Conservation (phyloP, 2,113 vertebrate species). For the Puntigrus tetrazona region DNA sequence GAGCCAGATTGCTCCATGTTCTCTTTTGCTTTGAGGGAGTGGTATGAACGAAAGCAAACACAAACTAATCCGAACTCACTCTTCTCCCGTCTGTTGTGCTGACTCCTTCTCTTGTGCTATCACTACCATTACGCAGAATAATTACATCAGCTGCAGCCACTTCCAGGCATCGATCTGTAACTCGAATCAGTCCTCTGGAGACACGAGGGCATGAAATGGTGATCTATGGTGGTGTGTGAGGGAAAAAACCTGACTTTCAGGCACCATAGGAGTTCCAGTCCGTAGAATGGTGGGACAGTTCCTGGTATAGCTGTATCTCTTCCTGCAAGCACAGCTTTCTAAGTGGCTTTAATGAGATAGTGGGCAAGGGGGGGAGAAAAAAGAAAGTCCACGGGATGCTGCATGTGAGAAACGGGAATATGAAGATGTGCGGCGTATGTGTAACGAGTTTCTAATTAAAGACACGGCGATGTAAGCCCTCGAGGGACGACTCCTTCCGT, state of each 20-base stretch:
- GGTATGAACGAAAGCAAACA: constrained; percentile 53
- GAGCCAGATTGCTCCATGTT: constrained; percentile 45
- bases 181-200: constrained; percentile 56
- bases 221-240: constrained; percentile 55
- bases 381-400: constrained; percentile 34
- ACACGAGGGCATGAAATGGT: constrained; percentile 57
- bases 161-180: constrained; percentile 60
- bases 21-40: constrained; percentile 61
- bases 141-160: constrained; percentile 56
- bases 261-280: constrained; percentile 40
- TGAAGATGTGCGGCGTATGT: constrained; percentile 54
- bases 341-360: constrained; percentile 41
- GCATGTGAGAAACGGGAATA: constrained; percentile 64
- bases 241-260: constrained; percentile 40
- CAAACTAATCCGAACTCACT: constrained; percentile 53
- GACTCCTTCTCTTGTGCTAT: constrained; percentile 31
- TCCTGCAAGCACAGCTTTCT: constrained; percentile 22
- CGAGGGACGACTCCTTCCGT: constrained; percentile 77
- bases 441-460: constrained; percentile 67
- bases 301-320: constrained; percentile 46
- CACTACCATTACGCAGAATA: constrained; percentile 51
- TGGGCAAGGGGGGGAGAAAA: constrained; percentile 18
- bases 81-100: constrained; percentile 3
- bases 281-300: constrained; percentile 32
- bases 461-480: constrained; percentile 67